These are phyloP conservation scores for Drosophila antonietae DNA, from an alignment of 2,888 invertebrate species.

Conservation along the genomic window DNA sequence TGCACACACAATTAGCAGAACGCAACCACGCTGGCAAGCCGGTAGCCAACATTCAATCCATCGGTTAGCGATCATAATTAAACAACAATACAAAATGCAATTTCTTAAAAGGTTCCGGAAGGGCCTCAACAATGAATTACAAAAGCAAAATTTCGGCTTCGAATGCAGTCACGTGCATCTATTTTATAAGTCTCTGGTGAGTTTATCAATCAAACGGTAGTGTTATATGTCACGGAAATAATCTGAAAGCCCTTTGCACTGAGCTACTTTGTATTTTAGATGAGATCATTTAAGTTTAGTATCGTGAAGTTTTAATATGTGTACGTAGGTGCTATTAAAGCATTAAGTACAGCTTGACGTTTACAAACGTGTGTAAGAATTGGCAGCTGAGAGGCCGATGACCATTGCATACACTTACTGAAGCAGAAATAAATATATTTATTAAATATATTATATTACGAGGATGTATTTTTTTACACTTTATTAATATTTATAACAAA, in stretches of 20 bases:
- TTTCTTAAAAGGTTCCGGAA: conserved; percentile 74
- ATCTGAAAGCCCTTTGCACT: conserved; percentile 4
- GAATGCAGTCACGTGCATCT: conserved; percentile 78
- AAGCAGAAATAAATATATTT: not conserved
- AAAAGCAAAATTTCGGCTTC: conserved; percentile 81
- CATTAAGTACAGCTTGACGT: conserved; percentile 16
- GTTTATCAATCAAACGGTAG: conserved; percentile 15
- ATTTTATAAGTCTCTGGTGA: conserved; percentile 84
- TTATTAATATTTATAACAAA: too few species aligned
- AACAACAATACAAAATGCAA: conserved; percentile 64
- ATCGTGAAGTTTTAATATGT: conserved; percentile 16
- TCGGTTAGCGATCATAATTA: conserved; percentile 1
- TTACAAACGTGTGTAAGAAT: conserved; percentile 9
- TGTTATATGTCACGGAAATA: not conserved
- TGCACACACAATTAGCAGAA: not conserved
- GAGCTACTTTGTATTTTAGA: not conserved
- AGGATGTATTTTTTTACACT: not conserved
- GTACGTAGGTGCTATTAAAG: conserved; percentile 21
- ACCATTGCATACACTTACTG: conserved; percentile 25
- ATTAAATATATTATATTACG: not conserved
- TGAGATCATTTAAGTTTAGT: conserved; percentile 25
- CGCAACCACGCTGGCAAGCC: not conserved
- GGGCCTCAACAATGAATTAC: conserved; percentile 77
- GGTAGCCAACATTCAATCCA: not conserved
- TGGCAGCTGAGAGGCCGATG: not conserved